phyloP scores from a whole-genome alignment of 1,140 invertebrate genomes.

The Euschistus heros region DNA sequence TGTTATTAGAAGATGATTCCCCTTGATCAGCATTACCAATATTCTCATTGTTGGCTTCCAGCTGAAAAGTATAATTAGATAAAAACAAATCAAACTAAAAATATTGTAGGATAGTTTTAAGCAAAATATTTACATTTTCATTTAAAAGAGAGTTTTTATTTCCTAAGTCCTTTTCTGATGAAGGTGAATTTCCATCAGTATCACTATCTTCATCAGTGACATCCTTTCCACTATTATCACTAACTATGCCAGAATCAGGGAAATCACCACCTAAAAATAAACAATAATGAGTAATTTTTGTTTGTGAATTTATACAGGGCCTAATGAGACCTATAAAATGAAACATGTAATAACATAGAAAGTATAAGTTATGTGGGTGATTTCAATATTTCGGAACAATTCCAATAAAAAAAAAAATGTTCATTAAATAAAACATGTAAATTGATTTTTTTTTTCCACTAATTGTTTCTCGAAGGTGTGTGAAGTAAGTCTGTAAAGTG shows the following conservation, averaged over 20 bases:
- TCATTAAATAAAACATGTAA: too few relatives aligned
- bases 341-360: too few relatives aligned
- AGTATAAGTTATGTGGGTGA: too few relatives aligned
- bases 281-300: neutral
- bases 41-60: constrained; percentile 18
- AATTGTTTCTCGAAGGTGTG: too few relatives aligned
- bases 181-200: constrained; percentile 33
- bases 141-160: neutral
- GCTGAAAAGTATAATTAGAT: constrained; percentile 13
- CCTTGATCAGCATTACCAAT: constrained; percentile 11
- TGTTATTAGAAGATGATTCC: constrained; percentile 79
- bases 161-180: constrained; percentile 13
- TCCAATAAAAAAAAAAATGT: too few relatives aligned
- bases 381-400: too few relatives aligned
- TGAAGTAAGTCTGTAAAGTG: too few relatives aligned
- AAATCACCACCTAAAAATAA: constrained; percentile 39
- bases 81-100: constrained; percentile 18
- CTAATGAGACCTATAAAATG: neutral
- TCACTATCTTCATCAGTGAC: constrained; percentile 63
- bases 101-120: neutral
- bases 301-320: too few relatives aligned
- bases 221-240: constrained; percentile 49
- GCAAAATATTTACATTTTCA: constrained; percentile 4
- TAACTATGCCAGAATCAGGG: constrained; percentile 52
- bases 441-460: too few relatives aligned